Conservation (phyloP, 23 tunicate genomes). For the Halocynthia aurantium region DNA sequence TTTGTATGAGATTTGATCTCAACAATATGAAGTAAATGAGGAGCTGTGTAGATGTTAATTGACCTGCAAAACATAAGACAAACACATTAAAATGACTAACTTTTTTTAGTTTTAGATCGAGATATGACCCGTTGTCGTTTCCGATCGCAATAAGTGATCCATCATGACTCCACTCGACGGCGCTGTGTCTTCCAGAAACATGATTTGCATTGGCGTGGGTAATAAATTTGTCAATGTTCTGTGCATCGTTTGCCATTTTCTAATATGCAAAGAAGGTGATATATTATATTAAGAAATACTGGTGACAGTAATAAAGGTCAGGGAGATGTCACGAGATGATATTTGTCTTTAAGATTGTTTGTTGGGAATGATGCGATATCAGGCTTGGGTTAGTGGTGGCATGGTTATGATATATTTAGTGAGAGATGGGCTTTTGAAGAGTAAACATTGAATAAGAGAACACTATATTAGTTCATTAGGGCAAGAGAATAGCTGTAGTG, state of each 20-base stretch:
- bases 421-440: too few species aligned
- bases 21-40: constrained; percentile 37
- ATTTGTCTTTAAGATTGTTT: neutral
- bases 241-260: constrained; percentile 32
- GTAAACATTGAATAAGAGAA: too few species aligned
- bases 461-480: too few species aligned
- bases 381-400: too few species aligned
- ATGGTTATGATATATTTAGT: too few species aligned
- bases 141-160: constrained; percentile 56
- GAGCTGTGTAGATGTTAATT: constrained; percentile 46
- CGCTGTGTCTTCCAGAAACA: constrained; percentile 38
- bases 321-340: too few species aligned
- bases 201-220: constrained; percentile 12
- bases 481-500: too few species aligned
- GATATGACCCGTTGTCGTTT: constrained; percentile 59
- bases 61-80: constrained; percentile 24
- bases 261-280: neutral
- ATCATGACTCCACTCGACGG: constrained; percentile 60
- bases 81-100: neutral
- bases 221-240: constrained; percentile 37
- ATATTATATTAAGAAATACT: neutral
- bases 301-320: neutral
- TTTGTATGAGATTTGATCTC: constrained; percentile 55
- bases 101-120: neutral
- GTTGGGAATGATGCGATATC: neutral